Conservation (phyloP, 2,888 invertebrate species). For the Calliopum simillimum region DNA sequence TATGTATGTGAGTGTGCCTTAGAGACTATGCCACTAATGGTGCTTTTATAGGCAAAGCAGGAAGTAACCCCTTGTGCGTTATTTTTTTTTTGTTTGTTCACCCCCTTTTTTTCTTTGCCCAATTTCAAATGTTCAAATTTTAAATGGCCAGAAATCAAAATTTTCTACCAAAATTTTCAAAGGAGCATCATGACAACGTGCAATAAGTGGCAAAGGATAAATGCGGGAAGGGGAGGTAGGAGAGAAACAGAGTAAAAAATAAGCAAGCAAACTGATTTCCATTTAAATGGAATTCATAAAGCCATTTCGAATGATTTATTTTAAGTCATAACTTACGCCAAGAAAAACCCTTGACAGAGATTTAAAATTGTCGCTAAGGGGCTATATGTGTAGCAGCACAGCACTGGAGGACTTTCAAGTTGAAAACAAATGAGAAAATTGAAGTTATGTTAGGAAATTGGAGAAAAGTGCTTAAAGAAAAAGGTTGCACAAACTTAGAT, state of each 20-base stretch:
- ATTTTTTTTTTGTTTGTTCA: background rate
- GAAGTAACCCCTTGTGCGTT: background rate
- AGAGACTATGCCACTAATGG: constrained; percentile 16
- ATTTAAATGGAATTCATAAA: constrained; percentile 40
- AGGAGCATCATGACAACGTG: constrained; percentile 14
- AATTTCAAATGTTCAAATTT: constrained; percentile 27
- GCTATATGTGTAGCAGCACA: constrained; percentile 7
- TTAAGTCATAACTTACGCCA: constrained; percentile 27
- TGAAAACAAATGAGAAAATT: too few species aligned
- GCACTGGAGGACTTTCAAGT: too few species aligned
- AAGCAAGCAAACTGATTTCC: constrained; percentile 35
- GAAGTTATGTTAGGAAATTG: too few species aligned
- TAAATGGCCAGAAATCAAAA: constrained; percentile 35
- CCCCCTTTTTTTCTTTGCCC: constrained; percentile 9
- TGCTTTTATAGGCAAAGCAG: background rate
- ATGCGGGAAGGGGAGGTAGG: background rate
- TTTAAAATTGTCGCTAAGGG: constrained; percentile 26
- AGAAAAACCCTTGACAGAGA: constrained; percentile 22
- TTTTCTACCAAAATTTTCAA: constrained; percentile 6
- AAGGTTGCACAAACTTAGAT: too few species aligned
- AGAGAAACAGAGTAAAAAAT: background rate
- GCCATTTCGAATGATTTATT: constrained; percentile 36
- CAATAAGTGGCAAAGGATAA: background rate
- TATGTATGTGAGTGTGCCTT: background rate
- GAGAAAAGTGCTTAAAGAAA: too few species aligned